Conservation (phyloP, 2,797 vertebrate genomes). For the Brachyrhaphis roseni region DNA sequence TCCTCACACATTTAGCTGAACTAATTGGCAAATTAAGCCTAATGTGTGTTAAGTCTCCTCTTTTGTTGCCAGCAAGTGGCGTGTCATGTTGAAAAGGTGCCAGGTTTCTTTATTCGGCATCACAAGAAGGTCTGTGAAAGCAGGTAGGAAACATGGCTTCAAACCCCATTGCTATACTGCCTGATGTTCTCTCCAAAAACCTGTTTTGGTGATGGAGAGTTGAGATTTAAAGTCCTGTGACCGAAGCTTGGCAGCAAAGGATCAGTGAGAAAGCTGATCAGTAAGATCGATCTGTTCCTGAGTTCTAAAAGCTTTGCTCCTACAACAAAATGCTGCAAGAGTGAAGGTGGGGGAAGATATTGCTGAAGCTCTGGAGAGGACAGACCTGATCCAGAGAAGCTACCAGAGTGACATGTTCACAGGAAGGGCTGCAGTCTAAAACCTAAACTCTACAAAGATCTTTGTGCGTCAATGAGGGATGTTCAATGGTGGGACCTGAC, state of each 20-base stretch:
- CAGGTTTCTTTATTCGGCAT: neutral
- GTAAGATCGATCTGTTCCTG: slow-evolving; percentile 61
- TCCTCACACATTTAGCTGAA: neutral
- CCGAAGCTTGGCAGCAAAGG: slow-evolving; percentile 90
- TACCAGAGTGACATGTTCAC: slow-evolving; percentile 98
- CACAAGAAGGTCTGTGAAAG: slow-evolving; percentile 1
- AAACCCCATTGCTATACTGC: slow-evolving; percentile 89
- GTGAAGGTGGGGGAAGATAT: slow-evolving; percentile 92
- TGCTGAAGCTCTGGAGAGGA: slow-evolving; percentile 89
- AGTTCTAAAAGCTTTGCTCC: slow-evolving; percentile 85
- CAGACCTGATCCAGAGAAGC: slow-evolving; percentile 89
- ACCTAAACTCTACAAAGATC: slow-evolving; percentile 91
- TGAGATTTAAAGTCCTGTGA: slow-evolving; percentile 92
- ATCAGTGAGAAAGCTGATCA: slow-evolving; percentile 89
- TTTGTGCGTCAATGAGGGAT: slow-evolving; percentile 88
- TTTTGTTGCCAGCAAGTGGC: slow-evolving; percentile 46
- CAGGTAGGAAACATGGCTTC: slow-evolving; percentile 85
- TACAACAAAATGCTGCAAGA: slow-evolving; percentile 94
- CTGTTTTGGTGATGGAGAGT: slow-evolving; percentile 89
- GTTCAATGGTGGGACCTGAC: slow-evolving; percentile 89
- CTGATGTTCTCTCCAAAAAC: slow-evolving; percentile 90
- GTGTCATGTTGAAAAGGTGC: slow-evolving; percentile 37
- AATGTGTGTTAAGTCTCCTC: neutral
- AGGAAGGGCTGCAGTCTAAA: slow-evolving; percentile 89
- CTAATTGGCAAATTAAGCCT: neutral